A percentile compares a stretch with the other conserved stretches of the same genome.
These are phyloP conservation scores for Harpagoxenus sublaevis DNA, from an alignment of 2,888 invertebrate species.

Conservation along the genomic window DNA sequence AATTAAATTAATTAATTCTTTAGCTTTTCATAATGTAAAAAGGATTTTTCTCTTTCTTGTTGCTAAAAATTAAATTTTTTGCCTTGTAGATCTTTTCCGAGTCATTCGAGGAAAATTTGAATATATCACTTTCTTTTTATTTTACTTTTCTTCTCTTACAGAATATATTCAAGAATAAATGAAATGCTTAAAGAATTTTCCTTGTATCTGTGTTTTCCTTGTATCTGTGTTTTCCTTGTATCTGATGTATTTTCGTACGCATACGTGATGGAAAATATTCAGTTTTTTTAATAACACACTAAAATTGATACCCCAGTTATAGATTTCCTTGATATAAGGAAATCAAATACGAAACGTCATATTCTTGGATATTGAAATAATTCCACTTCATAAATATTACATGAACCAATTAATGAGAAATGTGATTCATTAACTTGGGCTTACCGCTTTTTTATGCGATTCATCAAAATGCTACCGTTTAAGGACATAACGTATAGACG, in stretches of 20 bases:
- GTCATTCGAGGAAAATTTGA: not conserved
- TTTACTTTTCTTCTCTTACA: not conserved
- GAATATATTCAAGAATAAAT: not conserved
- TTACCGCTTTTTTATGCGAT: constrained; percentile 46
- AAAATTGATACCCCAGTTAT: not conserved
- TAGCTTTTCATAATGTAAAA: not conserved
- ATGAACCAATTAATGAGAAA: not conserved
- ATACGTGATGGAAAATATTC: not conserved
- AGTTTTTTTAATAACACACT: not conserved
- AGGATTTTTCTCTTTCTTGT: not conserved
- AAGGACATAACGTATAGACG: constrained; percentile 17
- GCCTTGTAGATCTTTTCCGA: constrained; percentile 27
- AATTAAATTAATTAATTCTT: constrained; percentile 1
- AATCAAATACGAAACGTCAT: constrained; percentile 26
- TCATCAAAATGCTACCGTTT: constrained; percentile 9
- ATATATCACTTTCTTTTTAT: not conserved
- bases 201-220: not conserved
- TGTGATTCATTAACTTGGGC: constrained; percentile 46
- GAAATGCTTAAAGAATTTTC: constrained; percentile 3
- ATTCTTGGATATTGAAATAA: constrained; percentile 31
- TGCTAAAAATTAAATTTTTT: not conserved
- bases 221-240: too few species aligned
- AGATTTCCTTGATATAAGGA: constrained; percentile 22
- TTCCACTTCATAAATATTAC: not conserved
- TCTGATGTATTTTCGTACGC: not conserved